Evolutionary conservation across 1,140 invertebrate species (phyloP).

Genomic region (Orchesella cincta): DNA sequence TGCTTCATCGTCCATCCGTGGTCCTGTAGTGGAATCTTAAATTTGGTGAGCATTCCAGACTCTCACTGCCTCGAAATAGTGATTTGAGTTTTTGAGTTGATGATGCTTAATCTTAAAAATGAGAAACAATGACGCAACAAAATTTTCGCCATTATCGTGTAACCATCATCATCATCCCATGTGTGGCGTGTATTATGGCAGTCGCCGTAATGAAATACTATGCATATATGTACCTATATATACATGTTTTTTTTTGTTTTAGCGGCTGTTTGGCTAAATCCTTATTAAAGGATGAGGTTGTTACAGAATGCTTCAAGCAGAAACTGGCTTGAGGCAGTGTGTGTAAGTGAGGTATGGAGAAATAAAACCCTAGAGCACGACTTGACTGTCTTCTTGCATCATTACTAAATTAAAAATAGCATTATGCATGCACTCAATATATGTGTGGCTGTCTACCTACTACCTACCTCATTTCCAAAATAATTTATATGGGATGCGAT

Average conservation of each 20-base stretch:
- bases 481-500: no score
- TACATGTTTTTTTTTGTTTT: slow-evolving; percentile 19
- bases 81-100: no score
- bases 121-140: slow-evolving; percentile 25
- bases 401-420: slow-evolving; percentile 23
- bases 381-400: slow-evolving; percentile 2
- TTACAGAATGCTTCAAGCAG: slow-evolving; percentile 20
- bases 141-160: neutral
- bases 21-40: neutral
- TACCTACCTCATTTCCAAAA: no score
- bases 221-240: neutral
- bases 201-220: neutral
- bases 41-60: neutral
- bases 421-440: neutral
- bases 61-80: no score
- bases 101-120: slow-evolving; percentile 8
- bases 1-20: no score
- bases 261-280: neutral
- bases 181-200: neutral
- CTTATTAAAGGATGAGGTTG: slow-evolving; percentile 4
- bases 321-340: slow-evolving; percentile 12
- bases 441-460: no score
- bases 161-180: neutral
- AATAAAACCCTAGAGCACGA: slow-evolving; percentile 11
- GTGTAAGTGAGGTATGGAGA: slow-evolving; percentile 1